Evolutionary conservation across 2,888 invertebrate species (phyloP), one percentile per base, ranked within the genome.

Genomic region (Lampropteryx suffumata): DNA sequence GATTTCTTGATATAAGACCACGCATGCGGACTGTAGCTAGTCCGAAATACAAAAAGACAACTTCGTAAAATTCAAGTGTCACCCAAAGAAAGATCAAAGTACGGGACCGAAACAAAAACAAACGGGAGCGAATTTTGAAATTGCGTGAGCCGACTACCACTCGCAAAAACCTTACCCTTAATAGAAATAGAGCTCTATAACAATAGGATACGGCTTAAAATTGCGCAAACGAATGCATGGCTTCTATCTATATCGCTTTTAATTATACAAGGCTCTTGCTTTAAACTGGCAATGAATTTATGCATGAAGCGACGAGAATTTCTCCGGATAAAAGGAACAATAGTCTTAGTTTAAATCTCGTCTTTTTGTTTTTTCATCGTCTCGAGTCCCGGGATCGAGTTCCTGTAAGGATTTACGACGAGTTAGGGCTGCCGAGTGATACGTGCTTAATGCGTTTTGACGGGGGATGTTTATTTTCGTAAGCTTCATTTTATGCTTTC

Each of bases 331-430:
- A 84, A 82, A 84, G 79, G 87, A 85, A 90, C 90, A 89, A 90
- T 88, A 84, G 88, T 83, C 76, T 85, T 82, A 82, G 82, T 80
- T 85, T 87, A 84, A 86, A 86, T 85, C 85, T 78, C 69, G 72
- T 65, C 65, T 72, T 62, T 67, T 70, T 70, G 64, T 64, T 73
- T 68, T 71, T 68, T 30, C 46, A 41, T 49, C 63, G 68, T 72
- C 69, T 62, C 63, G 60, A 67, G 50, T 53, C 52, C 39, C 44
- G 46, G 47, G 70, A 84, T 83, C 86, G 79, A 74, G 86, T 84
- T 84, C 69, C 76, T 76, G 79, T 77, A 74, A 69, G 78, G 76
- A 76, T 79, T 74, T 74, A 75, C 76, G 82, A 79, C 73, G 44
- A 24, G 67, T 39, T 62, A 69, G 69, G 71, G 73, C 36, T 73